Conservation (phyloP, 92 coral and sea anemone genomes). For the Pocillopora grandis region DNA sequence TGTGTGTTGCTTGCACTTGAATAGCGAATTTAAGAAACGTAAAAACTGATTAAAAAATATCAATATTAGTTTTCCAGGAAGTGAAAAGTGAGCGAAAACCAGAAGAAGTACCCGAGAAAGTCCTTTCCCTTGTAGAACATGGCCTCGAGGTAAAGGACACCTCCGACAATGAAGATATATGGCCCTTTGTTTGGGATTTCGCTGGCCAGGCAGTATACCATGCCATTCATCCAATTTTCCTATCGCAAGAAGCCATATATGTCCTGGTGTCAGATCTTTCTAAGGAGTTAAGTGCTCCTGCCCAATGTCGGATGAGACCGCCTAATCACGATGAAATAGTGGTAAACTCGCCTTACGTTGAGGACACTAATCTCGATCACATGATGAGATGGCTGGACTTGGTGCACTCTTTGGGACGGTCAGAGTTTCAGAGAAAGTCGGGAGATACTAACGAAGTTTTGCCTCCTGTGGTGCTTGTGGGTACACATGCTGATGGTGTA, state of each 20-base stretch:
- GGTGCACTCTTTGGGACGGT: not conserved
- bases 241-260: not conserved
- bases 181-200: not conserved
- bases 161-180: not conserved
- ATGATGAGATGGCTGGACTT: constrained; percentile 1
- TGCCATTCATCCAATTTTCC: constrained; percentile 10
- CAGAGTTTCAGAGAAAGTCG: not conserved
- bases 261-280: not conserved
- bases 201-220: not conserved
- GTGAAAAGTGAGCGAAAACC: too few relatives aligned
- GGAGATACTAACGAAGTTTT: not conserved
- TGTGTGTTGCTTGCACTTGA: too few relatives aligned
- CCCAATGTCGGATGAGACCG: not conserved
- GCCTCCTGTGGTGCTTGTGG: not conserved
- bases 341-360: not conserved
- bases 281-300: not conserved
- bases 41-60: too few relatives aligned
- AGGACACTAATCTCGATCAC: constrained; percentile 22
- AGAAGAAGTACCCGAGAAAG: not conserved
- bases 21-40: too few relatives aligned
- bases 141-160: not conserved
- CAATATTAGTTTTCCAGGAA: too few relatives aligned
- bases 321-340: not conserved
- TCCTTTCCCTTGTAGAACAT: not conserved
- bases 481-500: constrained; percentile 11